A percentile compares a stretch with the other conserved stretches of the same genome.
Conservation (phyloP, 2,888 invertebrate species). For the Acrobasis repandana region DNA sequence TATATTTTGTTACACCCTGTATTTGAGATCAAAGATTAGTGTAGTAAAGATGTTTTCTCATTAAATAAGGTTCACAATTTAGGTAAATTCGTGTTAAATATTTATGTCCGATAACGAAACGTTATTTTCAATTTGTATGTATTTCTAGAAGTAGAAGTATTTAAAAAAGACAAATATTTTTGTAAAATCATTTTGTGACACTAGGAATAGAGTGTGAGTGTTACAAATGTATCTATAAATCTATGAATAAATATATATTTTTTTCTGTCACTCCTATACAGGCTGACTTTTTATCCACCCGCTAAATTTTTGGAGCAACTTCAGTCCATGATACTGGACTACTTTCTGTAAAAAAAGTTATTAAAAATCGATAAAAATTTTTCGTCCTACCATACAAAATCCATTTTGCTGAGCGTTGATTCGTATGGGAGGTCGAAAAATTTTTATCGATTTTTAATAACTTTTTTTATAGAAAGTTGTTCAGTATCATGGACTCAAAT, state of each 20-base stretch:
- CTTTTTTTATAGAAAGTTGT: no score
- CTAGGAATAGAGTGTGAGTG: conserved; percentile 9
- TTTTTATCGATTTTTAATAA: no score
- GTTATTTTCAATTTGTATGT: conserved; percentile 17
- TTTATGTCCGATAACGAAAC: conserved; percentile 22
- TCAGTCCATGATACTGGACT: no score
- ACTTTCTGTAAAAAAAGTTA: no score
- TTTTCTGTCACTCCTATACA: neutral
- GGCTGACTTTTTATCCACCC: no score
- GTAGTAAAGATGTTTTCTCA: conserved; percentile 36
- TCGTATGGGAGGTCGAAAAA: no score
- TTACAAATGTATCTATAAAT: conserved; percentile 1
- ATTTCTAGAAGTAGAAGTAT: conserved; percentile 9
- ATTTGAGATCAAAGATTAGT: conserved; percentile 13
- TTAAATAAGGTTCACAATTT: conserved; percentile 50
- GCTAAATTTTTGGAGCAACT: no score
- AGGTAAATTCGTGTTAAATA: conserved; percentile 29
- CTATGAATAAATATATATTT: neutral
- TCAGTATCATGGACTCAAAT: no score
- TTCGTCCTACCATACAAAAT: no score
- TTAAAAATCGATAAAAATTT: no score
- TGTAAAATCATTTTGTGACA: conserved; percentile 8
- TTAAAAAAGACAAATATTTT: conserved; percentile 15
- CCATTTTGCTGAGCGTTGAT: no score
- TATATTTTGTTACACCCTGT: neutral